These are phyloP conservation scores for Drosophila phalerata DNA, from an alignment of 2,888 invertebrate genomes.

Conservation along the genomic window DNA sequence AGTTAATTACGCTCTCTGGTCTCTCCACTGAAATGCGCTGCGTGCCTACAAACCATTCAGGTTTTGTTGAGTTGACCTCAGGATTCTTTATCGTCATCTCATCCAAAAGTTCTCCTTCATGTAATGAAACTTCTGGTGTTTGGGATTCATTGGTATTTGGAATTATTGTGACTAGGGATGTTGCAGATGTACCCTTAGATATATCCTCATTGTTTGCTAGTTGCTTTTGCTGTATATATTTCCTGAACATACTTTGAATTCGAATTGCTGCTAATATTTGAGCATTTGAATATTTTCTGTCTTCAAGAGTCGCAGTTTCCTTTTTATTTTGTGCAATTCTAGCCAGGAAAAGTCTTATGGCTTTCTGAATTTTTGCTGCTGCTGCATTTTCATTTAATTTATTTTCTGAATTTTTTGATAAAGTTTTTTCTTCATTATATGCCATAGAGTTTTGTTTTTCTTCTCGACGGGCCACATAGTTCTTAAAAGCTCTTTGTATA, in stretches of 20 bases:
- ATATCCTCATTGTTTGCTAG: constrained; percentile 7
- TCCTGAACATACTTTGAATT: constrained; percentile 54
- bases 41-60: constrained; percentile 63
- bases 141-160: constrained; percentile 25
- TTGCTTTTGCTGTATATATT: constrained; percentile 38
- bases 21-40: constrained; percentile 47
- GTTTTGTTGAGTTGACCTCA: constrained; percentile 11
- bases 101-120: constrained; percentile 12
- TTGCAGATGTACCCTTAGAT: constrained; percentile 38
- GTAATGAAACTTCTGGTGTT: constrained; percentile 15
- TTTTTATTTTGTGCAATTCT: not conserved
- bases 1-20: constrained; percentile 1
- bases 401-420: not conserved
- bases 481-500: constrained; percentile 28
- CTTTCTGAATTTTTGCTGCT: constrained; percentile 52
- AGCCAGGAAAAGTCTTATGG: constrained; percentile 24
- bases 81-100: not conserved
- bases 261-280: constrained; percentile 37
- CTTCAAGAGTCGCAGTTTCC: not conserved
- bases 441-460: not conserved
- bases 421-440: not conserved
- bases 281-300: constrained; percentile 16
- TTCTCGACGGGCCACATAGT: constrained; percentile 4
- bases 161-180: constrained; percentile 45
- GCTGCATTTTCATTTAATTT: constrained; percentile 25